Evolutionary conservation across 2,888 invertebrate genomes (phyloP), one percentile per base, ranked within the genome.

Genomic region (Prosopocoilus inquinatus): DNA sequence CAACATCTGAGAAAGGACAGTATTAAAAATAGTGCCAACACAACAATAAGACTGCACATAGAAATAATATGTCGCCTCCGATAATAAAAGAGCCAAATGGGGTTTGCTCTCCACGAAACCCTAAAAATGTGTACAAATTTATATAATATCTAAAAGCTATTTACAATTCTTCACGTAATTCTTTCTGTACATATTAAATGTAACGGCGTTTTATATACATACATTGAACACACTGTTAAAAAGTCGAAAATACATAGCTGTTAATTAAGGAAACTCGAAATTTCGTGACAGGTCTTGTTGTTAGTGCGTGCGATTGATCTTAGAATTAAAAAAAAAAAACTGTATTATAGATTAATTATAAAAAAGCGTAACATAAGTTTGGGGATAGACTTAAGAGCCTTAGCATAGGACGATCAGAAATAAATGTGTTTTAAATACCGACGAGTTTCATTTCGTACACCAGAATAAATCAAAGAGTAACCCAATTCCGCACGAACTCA

Each of bases 361-460:
- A 41, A 41, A 13, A 13, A 41, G 16, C 16, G 13, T 41, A 41
- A 41, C 9, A 41, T 41, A 41, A 41, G 41, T 41, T 41, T 41
- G n/a, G 16, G 12, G 16, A 13, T 41, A 13, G 41, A 41, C 9
- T 46, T 39, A 47, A 47, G 38, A 53, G 20, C 34, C 38, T 20
- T 53, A 53, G 53, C 47, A 15, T 53, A 53, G 53, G 13, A 33
- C 11, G 39, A 50, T 16, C 34, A 47, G 36, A 43, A 53, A 53
- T 53, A 47, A 47, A 47, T 53, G 53, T 53, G 53, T 53, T 53
- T 53, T 53, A 53, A 47, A 41, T 53, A 53, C 44, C 28, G 28
- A 44, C 20, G 20, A 28, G 20, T 28, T 28, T 28, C 20, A 28
- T 28, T 28, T 28, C 20, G 20, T n/a, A n/a, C 20, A 28, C 20